phyloP scores from a whole-genome alignment of 2,113 vertebrate genomes.

The Motacilla tschutschensis region DNA sequence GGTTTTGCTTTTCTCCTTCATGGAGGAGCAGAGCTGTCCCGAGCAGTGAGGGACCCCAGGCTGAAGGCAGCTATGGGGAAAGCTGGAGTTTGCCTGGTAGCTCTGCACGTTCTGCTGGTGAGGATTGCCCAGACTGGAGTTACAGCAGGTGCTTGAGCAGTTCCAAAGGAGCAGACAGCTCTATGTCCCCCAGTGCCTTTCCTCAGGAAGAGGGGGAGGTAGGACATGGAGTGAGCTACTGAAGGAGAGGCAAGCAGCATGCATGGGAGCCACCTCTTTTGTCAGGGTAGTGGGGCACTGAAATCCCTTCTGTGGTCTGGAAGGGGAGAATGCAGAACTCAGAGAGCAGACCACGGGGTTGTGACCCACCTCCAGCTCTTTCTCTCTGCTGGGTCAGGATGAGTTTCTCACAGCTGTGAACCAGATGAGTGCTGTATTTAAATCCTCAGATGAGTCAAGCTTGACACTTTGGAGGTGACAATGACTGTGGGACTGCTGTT shows the following conservation, averaged over 20 bases:
- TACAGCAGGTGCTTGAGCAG: neutral
- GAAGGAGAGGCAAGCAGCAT: neutral
- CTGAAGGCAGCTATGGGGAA: neutral
- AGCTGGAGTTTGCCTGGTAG: neutral
- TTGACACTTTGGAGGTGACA: neutral
- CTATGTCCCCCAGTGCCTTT: neutral
- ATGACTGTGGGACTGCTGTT: neutral
- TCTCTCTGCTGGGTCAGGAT: neutral
- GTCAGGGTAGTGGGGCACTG: rapidly evolving
- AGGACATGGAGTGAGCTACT: neutral
- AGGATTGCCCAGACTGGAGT: neutral
- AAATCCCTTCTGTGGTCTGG: neutral
- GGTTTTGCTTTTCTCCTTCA: neutral
- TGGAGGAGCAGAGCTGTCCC: neutral
- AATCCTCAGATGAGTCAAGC: neutral
- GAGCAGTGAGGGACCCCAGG: neutral
- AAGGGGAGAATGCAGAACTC: neutral
- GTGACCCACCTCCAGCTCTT: neutral
- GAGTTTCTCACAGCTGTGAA: neutral
- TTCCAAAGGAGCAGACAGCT: neutral
- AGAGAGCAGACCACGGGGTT: neutral
- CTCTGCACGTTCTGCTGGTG: neutral
- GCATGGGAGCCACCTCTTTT: rapidly evolving
- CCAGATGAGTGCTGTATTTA: neutral
- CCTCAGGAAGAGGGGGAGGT: neutral